Percentiles rank a stretch among this genome's conserved stretches.
Conservation (phyloP, 1,140 invertebrate species). For the Microplitis demolitor region DNA sequence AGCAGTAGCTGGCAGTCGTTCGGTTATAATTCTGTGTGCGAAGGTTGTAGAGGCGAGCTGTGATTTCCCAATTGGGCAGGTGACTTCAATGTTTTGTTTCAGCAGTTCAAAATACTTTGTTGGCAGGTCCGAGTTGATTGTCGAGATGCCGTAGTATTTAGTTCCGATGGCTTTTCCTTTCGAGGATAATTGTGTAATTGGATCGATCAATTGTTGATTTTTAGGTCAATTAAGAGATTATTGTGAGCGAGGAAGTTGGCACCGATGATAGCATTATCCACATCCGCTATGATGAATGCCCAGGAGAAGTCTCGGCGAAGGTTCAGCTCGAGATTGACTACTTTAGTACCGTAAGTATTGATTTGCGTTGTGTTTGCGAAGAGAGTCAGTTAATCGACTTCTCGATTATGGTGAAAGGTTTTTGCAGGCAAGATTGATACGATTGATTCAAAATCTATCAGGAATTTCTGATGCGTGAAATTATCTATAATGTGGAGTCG, state of each 20-base stretch:
- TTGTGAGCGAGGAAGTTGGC: conserved; percentile 22
- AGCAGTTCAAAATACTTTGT: conserved; percentile 31
- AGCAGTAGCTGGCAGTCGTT: conserved; percentile 33
- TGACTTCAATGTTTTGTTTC: conserved; percentile 35
- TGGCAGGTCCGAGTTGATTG: not conserved
- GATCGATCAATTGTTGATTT: conserved; percentile 12
- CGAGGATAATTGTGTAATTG: not conserved
- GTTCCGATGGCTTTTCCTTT: not conserved
- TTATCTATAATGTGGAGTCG: not conserved
- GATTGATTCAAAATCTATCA: not conserved
- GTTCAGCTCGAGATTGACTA: conserved; percentile 3
- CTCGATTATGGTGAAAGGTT: not conserved
- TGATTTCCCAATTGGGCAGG: conserved; percentile 28
- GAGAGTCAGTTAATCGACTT: not conserved
- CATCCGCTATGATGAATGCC: conserved; percentile 26
- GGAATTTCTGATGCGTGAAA: not conserved
- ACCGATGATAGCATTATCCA: conserved; percentile 11
- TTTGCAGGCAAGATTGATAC: conserved; percentile 16
- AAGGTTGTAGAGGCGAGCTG: not conserved
- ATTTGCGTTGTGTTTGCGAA: conserved; percentile 26
- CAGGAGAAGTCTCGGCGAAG: conserved; percentile 18
- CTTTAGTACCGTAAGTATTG: conserved; percentile 12
- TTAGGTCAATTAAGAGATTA: conserved; percentile 23
- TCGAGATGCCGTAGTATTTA: not conserved
- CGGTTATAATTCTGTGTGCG: conserved; percentile 31